Evolutionary conservation across 2,797 vertebrate species (phyloP).

Genomic region (Lemur catta): DNA sequence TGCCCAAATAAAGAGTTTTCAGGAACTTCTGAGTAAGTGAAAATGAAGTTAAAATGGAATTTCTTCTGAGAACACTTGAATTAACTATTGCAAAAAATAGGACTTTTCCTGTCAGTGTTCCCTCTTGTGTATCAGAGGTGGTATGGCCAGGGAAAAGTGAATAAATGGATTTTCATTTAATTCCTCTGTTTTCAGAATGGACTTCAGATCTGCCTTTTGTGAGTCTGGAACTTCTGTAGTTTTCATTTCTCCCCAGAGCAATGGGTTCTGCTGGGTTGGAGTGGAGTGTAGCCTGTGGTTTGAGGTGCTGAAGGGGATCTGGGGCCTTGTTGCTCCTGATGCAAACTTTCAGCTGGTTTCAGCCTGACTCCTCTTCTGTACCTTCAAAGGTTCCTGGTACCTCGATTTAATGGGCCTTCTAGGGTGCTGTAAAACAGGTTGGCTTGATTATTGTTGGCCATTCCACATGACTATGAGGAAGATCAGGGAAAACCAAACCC

Average conservation of each 20-base stretch:
- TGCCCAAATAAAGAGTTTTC: constrained; percentile 61
- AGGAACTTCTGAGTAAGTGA: constrained; percentile 68
- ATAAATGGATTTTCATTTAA: background rate
- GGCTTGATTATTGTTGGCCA: background rate
- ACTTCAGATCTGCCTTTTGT: background rate
- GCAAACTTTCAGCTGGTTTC: background rate
- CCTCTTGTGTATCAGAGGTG: background rate
- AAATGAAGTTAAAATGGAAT: constrained; percentile 70
- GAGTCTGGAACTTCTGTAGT: background rate
- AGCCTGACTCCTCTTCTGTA: background rate
- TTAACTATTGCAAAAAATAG: constrained; percentile 35
- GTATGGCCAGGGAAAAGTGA: background rate
- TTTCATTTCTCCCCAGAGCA: constrained; percentile 1
- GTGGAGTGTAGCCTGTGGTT: background rate
- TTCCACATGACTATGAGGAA: background rate
- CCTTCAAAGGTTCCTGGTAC: background rate
- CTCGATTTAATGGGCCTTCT: background rate
- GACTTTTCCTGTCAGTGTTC: constrained; percentile 28
- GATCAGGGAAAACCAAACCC: background rate
- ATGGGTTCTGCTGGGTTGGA: background rate
- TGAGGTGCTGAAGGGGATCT: background rate
- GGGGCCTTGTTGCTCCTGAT: background rate
- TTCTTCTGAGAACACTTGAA: constrained; percentile 53
- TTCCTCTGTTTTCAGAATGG: background rate
- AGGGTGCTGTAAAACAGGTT: background rate